Evolutionary conservation across 1,140 invertebrate genomes (phyloP), one percentile per base, ranked within the genome.

Genomic region (Drosophila setifemur): DNA sequence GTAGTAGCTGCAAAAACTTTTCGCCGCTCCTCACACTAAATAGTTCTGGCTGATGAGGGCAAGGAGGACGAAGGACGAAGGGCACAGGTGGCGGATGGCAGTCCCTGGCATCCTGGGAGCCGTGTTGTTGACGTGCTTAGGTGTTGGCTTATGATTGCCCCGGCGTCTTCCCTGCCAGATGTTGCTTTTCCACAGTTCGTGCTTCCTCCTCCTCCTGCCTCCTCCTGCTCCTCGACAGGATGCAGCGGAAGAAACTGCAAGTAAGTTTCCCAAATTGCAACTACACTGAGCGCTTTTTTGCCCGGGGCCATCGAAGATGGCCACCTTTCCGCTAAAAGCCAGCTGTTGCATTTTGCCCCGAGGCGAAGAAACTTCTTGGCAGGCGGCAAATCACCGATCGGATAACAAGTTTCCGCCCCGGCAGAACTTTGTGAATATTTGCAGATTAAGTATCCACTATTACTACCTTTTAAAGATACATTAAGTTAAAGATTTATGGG

Each of bases 91-190:
- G 29, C 5, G 44, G 9, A 31, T 16, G 11, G n/a, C 19, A 37
- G 14, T 37, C n/a, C n/a, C n/a, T n/a, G n/a, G n/a, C n/a, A 37
- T 47, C 45, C 63, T 60, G 53, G 40, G 45, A 29, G 25, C 47
- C 60, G 48, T 85, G 79, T 82, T 85, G 79, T 85, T 85, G 81
- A 85, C 79, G 79, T 85, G 79, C 79, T 85, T 85, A 86, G 79
- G 79, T 85, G 81, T 85, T 85, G 81, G 79, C 81, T 85, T 85
- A 85, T 85, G 79, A 85, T 85, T 85, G 79, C 74, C 55, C 71
- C 73, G 61, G 47, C 43, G 67, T 74, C 74, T 72, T 39, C 50
- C 48, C 21, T 50, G 58, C 47, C 74, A 78, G 74, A 67, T 85
- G 78, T 73, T 73, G 26, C 45, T 57, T 14, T 44, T 61, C 37